These are phyloP conservation scores for Archips crataeganus DNA, from an alignment of 2,888 invertebrate species.

Conservation along the genomic window DNA sequence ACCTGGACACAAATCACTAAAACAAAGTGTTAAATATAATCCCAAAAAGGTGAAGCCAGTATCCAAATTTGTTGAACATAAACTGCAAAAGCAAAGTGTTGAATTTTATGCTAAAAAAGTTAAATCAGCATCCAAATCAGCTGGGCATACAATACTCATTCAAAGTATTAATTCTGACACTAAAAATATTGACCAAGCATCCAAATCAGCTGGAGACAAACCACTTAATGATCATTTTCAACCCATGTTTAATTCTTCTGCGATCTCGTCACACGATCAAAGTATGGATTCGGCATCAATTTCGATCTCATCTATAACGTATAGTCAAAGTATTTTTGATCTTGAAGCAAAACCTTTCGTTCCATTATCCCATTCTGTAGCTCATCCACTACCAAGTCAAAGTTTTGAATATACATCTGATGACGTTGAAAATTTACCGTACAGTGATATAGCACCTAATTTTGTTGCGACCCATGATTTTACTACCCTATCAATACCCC, in stretches of 20 bases:
- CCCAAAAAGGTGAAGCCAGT: no score
- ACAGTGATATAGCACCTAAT: no score
- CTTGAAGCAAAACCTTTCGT: slow-evolving; percentile 1
- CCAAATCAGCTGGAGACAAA: not conserved
- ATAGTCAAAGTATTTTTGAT: not conserved
- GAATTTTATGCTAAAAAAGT: no score
- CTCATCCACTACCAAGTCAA: not conserved
- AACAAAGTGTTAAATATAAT: no score
- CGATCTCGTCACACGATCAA: not conserved
- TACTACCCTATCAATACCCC: no score
- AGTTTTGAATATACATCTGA: not conserved
- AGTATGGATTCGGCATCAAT: not conserved
- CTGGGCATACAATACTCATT: not conserved
- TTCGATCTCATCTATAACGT: not conserved
- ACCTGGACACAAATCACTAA: no score
- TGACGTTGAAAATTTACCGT: no score
- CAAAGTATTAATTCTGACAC: not conserved
- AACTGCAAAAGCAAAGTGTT: no score
- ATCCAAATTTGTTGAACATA: no score
- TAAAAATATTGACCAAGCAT: not conserved
- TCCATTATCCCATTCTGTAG: not conserved
- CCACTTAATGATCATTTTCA: not conserved
- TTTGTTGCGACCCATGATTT: no score
- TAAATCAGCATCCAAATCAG: not conserved
- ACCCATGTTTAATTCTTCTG: not conserved